phyloP scores from a whole-genome alignment of 2,888 invertebrate species.

The Liposcelis brunnea region DNA sequence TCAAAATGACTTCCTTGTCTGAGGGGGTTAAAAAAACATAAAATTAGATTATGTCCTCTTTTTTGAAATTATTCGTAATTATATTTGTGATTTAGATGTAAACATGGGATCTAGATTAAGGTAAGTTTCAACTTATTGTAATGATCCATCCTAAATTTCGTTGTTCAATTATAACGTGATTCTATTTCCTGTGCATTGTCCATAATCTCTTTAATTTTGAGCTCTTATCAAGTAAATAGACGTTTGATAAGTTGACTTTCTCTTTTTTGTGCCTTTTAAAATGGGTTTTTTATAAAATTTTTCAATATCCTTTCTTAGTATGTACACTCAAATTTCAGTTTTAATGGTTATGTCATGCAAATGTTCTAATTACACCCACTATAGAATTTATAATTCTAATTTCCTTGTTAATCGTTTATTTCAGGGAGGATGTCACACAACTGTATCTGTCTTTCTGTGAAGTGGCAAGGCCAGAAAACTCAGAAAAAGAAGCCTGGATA shows the following conservation, averaged over 20 bases:
- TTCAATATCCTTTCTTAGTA: not conserved
- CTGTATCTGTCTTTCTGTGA: constrained; percentile 73
- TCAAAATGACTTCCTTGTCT: too few relatives aligned
- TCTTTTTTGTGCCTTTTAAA: not conserved
- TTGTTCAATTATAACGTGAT: constrained; percentile 5
- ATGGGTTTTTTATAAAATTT: not conserved
- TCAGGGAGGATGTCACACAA: constrained; percentile 60
- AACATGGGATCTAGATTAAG: constrained; percentile 35
- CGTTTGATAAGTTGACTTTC: too few relatives aligned
- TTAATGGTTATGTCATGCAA: constrained; percentile 10
- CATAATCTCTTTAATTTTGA: constrained; percentile 5
- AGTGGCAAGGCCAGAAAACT: constrained; percentile 45
- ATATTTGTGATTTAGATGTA: constrained; percentile 2
- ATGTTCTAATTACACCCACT: constrained; percentile 12
- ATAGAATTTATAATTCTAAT: too few relatives aligned
- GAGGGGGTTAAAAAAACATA: too few relatives aligned
- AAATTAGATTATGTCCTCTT: too few relatives aligned
- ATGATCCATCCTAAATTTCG: not conserved
- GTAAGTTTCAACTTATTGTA: constrained; percentile 20
- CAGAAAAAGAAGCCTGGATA: constrained; percentile 48
- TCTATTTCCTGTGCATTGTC: constrained; percentile 10
- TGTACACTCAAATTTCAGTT: constrained; percentile 9
- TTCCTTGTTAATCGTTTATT: constrained; percentile 19
- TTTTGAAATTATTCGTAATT: too few relatives aligned
- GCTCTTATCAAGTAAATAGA: too few relatives aligned